Evolutionary conservation across 2,797 vertebrate genomes (phyloP).

Genomic region (Anabas testudineus): DNA sequence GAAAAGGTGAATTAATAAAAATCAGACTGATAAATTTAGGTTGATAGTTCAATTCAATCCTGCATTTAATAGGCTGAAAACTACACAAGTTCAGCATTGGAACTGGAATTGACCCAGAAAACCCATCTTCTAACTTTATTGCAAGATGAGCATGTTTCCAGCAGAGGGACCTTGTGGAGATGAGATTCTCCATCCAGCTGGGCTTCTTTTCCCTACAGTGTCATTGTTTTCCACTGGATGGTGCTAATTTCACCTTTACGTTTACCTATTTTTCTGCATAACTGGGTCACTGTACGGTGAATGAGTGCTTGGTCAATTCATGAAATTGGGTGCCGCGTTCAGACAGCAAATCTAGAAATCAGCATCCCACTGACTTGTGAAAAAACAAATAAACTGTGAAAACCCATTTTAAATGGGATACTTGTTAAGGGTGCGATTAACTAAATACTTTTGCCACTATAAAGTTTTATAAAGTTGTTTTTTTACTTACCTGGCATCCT

Average conservation of each 20-base stretch:
- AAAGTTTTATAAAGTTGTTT: not conserved
- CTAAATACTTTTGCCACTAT: slow-evolving; percentile 8
- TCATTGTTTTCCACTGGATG: slow-evolving; percentile 77
- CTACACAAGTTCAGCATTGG: too few species aligned
- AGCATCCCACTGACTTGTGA: not conserved
- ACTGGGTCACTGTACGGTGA: slow-evolving; percentile 65
- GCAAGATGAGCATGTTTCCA: slow-evolving; percentile 70
- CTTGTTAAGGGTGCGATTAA: slow-evolving; percentile 5
- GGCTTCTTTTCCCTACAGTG: slow-evolving; percentile 53
- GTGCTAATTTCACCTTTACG: slow-evolving; percentile 63
- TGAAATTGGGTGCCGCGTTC: slow-evolving; percentile 27
- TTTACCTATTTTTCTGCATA: slow-evolving; percentile 37
- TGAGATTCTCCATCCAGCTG: slow-evolving; percentile 14
- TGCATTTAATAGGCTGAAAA: too few species aligned
- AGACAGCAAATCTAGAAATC: slow-evolving; percentile 13
- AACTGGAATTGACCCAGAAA: not conserved
- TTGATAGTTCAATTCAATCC: too few species aligned
- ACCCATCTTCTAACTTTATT: not conserved
- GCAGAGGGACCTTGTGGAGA: slow-evolving; percentile 72
- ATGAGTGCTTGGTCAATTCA: slow-evolving; percentile 43
- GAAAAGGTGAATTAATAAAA: not conserved
- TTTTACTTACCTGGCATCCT: not conserved
- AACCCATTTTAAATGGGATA: slow-evolving; percentile 1
- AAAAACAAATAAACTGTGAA: slow-evolving; percentile 4
- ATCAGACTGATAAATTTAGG: too few species aligned